Evolutionary conservation across 1,140 invertebrate genomes (phyloP), one percentile per base, ranked within the genome.

Genomic region (Cydia fagiglandana): DNA sequence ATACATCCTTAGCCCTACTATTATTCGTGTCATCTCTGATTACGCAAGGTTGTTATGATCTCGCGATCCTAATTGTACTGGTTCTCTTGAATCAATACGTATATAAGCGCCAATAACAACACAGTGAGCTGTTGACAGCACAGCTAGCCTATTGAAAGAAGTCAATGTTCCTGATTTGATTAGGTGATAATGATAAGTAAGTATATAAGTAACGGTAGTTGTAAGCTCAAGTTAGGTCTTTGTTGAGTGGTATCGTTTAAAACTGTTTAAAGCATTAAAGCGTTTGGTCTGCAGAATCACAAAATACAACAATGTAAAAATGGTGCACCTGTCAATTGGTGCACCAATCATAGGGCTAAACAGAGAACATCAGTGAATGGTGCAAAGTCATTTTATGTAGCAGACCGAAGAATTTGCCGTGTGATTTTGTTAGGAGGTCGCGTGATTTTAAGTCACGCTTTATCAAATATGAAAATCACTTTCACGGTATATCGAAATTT

Each of bases 91-190:
- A 53, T n/a, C 50, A 6, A n/a, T 53, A 4, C 12, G n/a, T n/a
- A n/a, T n/a, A 0, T 53, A 17, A 53, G 15, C 6, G 7, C n/a
- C 50, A 53, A 24, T n/a, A 24, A 1, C 5, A 61, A 61, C 20
- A 7, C 50, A n/a, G 50, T 53, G 17, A 53, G n/a, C 50, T 53
- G 56, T 17, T 61, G 56, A 24, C 56, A 61, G 56, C 20, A 20
- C 50, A 53, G n/a, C 56, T 61, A 24, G 56, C 2, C 56, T 61
- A 61, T 61, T 24, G 17, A 61, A 61, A 61, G 1, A 24, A 61
- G 56, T 24, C 56, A 24, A 7, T 61, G 56, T 61, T 61, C 56
- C 56, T 61, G 56, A 61, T 61, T 61, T n/a, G 20, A 24, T 61
- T 20, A 24, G 56, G 56, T 61, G 53, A 61, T 61, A 24, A 24